Conservation (phyloP, 2,113 vertebrate species). For the Lampris incognitus region DNA sequence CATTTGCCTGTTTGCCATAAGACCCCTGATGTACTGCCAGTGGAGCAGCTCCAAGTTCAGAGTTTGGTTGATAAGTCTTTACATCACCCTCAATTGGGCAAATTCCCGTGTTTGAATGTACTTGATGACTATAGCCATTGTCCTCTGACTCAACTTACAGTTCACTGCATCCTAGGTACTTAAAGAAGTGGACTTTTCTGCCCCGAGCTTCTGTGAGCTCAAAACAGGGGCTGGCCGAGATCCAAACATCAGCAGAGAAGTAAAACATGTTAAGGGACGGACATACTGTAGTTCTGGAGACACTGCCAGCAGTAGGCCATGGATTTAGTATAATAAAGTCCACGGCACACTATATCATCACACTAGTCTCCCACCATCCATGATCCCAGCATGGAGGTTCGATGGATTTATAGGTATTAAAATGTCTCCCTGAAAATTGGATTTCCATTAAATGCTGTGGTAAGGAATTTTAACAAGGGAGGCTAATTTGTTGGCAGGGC, state of each 20-base stretch:
- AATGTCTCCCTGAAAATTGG: slow-evolving; percentile 71
- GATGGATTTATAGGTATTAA: slow-evolving; percentile 72
- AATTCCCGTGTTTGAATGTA: slow-evolving; percentile 9
- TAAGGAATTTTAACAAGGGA: slow-evolving; percentile 74
- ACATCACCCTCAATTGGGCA: slow-evolving; percentile 16
- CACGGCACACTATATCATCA: slow-evolving; percentile 59
- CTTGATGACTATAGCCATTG: slow-evolving; percentile 15
- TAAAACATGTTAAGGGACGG: slow-evolving; percentile 59
- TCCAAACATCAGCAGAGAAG: slow-evolving; percentile 55
- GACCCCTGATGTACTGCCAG: not conserved
- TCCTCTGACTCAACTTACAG: slow-evolving; percentile 33
- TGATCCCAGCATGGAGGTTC: slow-evolving; percentile 41
- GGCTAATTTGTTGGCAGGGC: slow-evolving; percentile 61
- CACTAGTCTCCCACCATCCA: slow-evolving; percentile 56
- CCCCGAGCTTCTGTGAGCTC: slow-evolving; percentile 52
- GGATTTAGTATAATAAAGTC: slow-evolving; percentile 65
- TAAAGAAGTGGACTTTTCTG: slow-evolving; percentile 57
- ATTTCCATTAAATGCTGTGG: slow-evolving; percentile 78
- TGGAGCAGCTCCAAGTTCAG: not conserved
- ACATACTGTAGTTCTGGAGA: slow-evolving; percentile 47
- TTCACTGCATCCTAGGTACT: slow-evolving; percentile 40
- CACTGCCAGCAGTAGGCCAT: slow-evolving; percentile 47
- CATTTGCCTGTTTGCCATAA: not conserved
- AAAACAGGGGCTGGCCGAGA: slow-evolving; percentile 50
- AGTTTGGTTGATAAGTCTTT: not conserved